Conservation (phyloP, 2,113 vertebrate species). For the Eudyptes chrysolophus region DNA sequence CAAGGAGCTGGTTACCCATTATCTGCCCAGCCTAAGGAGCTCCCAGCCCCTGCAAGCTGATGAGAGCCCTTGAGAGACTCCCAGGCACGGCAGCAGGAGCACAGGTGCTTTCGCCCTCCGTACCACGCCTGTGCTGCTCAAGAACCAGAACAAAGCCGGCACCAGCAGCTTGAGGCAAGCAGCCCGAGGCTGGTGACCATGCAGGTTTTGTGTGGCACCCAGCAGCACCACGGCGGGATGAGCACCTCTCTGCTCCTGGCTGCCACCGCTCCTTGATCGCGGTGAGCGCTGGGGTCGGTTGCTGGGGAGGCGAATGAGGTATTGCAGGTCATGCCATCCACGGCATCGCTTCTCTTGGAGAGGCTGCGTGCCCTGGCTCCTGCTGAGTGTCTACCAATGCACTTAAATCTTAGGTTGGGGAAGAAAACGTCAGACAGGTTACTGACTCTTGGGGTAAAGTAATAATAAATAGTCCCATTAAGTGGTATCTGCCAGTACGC, state of each 20-base stretch:
- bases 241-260: background rate
- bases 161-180: background rate
- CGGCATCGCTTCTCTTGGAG: background rate
- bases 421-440: background rate
- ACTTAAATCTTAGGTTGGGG: background rate
- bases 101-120: background rate
- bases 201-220: background rate
- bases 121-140: background rate
- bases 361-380: background rate
- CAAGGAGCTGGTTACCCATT: constrained; percentile 25
- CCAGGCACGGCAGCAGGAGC: background rate
- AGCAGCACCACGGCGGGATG: accelerated
- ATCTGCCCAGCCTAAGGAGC: constrained; percentile 29
- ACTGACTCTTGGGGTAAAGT: background rate
- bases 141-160: background rate
- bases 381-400: too few relatives aligned
- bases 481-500: background rate
- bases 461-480: background rate
- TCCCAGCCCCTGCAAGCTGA: background rate
- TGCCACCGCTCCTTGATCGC: background rate
- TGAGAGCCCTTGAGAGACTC: background rate
- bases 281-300: accelerated
- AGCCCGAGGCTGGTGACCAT: background rate
- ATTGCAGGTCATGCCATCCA: background rate
- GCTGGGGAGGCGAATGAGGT: background rate